Percentiles rank a stretch among this genome's conserved stretches.
Evolutionary conservation across 2,113 vertebrate species (phyloP).

Genomic region (Phaethornis superciliosus): DNA sequence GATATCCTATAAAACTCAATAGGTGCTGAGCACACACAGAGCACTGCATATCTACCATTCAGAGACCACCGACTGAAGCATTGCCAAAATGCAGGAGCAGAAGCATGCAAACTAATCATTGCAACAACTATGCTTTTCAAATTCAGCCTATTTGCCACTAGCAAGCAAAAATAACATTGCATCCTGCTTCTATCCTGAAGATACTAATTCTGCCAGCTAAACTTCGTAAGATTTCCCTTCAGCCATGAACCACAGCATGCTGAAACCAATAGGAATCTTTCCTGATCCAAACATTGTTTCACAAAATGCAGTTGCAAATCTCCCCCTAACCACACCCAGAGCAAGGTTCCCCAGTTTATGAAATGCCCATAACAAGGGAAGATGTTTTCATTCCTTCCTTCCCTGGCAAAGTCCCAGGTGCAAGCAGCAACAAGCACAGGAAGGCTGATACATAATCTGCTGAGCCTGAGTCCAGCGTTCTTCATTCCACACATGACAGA

Average conservation of each 20-base stretch:
- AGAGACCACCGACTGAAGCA: background rate
- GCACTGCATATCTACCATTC: background rate
- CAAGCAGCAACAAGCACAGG: slow-evolving; percentile 11
- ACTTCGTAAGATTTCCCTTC: background rate
- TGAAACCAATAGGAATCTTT: background rate
- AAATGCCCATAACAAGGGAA: background rate
- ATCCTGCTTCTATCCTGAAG: background rate
- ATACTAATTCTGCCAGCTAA: background rate
- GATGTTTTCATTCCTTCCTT: background rate
- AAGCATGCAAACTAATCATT: background rate
- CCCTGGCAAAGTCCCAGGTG: background rate
- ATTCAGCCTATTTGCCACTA: background rate
- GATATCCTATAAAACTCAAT: background rate
- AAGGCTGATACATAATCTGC: background rate
- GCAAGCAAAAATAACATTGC: background rate
- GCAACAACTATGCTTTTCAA: background rate
- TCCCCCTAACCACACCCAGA: slow-evolving; percentile 6
- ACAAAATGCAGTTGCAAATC: background rate
- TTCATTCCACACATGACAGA: background rate
- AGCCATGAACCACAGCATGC: background rate
- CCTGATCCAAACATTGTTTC: background rate
- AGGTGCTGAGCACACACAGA: background rate
- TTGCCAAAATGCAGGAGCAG: background rate
- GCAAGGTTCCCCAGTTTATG: background rate
- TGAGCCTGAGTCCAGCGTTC: background rate